Conservation (phyloP, 2,113 vertebrate species). For the Urocolius indicus region DNA sequence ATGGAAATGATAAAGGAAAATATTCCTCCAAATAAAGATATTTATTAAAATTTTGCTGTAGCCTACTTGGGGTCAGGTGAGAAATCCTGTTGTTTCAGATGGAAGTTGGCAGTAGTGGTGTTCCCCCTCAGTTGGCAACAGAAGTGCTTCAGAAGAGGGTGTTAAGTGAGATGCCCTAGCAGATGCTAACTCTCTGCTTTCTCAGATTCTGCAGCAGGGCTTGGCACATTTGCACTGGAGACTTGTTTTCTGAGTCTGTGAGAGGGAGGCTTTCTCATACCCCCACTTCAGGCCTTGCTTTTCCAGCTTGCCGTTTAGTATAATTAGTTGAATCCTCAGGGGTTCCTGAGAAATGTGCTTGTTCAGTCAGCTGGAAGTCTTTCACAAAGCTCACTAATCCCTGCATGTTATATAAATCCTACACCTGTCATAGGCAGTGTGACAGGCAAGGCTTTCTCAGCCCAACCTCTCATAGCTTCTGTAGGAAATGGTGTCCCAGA, state of each 20-base stretch:
- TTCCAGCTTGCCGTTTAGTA: background rate
- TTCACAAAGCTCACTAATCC: slow-evolving; percentile 37
- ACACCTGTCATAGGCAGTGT: slow-evolving; percentile 51
- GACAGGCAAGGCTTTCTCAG: slow-evolving; percentile 34
- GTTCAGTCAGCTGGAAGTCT: slow-evolving; percentile 47
- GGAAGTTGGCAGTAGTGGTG: background rate
- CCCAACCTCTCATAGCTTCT: background rate
- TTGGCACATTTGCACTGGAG: slow-evolving; percentile 17
- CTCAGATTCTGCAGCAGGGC: background rate
- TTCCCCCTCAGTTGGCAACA: background rate
- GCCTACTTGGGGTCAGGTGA: background rate
- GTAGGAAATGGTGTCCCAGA: slow-evolving; percentile 1
- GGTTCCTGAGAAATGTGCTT: slow-evolving; percentile 59
- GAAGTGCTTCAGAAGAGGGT: background rate
- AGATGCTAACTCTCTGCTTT: slow-evolving; percentile 33
- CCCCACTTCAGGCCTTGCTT: background rate
- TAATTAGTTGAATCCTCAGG: slow-evolving; percentile 37
- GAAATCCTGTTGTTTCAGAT: background rate
- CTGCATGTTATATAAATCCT: slow-evolving; percentile 53
- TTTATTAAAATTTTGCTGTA: background rate
- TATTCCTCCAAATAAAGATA: background rate
- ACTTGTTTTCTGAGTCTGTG: background rate
- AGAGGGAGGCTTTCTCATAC: background rate
- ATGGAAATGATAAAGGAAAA: background rate
- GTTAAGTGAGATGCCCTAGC: slow-evolving; percentile 37